Base-by-base conservation (phyloP, 2,888 invertebrate genomes). In the Thyatira batis region DNA sequence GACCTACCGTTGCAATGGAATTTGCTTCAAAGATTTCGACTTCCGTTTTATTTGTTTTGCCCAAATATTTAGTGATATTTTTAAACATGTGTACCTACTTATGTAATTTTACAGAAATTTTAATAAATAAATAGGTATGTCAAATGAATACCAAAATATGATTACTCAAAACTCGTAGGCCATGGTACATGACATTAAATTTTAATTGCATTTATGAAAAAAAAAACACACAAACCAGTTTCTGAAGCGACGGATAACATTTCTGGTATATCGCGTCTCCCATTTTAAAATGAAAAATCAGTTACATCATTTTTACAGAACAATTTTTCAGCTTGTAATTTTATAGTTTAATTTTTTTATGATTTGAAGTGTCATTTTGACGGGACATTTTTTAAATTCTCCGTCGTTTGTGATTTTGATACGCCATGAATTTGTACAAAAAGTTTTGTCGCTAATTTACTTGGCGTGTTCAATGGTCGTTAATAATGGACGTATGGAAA, bases 181-280 rank as follows among this genome's bases (percentile, higher is more conserved):
- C 20, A 21, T 33, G 20, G 20, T 23, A 5, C 20, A 23, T 21
- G 8, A 21, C 45, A 21, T 45, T 20, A 11, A 20, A 20, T 20
- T 13, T 13, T 49, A 20, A 50, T 43, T 23, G 13, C 50, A 25
- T 33, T 23, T 30, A 13, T 25, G 11, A 23, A n/a, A 21, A 50
- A 30, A 17, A 20, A 52, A 51, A 46, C 39, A 10, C 46, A 63
- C 76, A 68, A 45, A 76, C 76, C 64, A 70, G 28, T 45, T 62
- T 58, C 52, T 45, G 59, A n/a, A 67, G 49, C 1, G 52, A 9
- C 33, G 63, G 71, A 56, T 50, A 70, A 66, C 76, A 77, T 77
- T 57, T 69, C 57, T 52, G 51, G 45, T n/a, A 50, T 52, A 46
- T 30, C 4, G 51, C 53, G 25, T 65, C 67, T 48, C 66, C 73